A percentile compares a stretch with the other conserved stretches of the same genome.
phyloP scores from a whole-genome alignment of 2,888 invertebrate species.

The Coremacera marginata region DNA sequence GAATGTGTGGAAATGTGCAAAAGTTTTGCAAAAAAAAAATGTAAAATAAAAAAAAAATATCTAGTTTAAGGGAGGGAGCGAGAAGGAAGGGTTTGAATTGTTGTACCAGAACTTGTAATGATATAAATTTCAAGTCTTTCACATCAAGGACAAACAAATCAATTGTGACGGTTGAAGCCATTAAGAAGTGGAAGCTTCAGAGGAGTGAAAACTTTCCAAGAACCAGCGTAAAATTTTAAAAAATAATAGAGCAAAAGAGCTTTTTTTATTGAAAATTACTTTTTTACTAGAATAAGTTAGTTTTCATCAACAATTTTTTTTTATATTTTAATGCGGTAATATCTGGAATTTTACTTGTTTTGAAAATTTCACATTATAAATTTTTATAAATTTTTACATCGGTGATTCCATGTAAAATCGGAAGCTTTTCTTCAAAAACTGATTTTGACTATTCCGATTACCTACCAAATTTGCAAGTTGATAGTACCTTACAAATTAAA shows the following conservation, averaged over 20 bases:
- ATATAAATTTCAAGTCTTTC: constrained; percentile 55
- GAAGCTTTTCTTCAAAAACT: too few relatives aligned
- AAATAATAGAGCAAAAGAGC: too few relatives aligned
- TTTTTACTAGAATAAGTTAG: neutral
- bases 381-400: too few relatives aligned
- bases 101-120: constrained; percentile 29
- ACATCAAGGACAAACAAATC: constrained; percentile 61
- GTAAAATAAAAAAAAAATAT: neutral
- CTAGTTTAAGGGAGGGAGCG: neutral
- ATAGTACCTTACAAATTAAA: too few relatives aligned
- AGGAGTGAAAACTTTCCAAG: neutral
- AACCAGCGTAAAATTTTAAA: neutral
- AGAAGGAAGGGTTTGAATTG: neutral
- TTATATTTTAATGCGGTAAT: too few relatives aligned
- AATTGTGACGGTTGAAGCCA: constrained; percentile 55
- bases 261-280: too few relatives aligned
- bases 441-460: too few relatives aligned
- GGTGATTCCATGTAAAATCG: too few relatives aligned
- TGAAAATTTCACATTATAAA: too few relatives aligned
- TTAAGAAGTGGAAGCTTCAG: constrained; percentile 1
- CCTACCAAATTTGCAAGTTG: too few relatives aligned
- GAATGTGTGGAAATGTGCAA: constrained; percentile 6
- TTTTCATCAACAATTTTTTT: too few relatives aligned
- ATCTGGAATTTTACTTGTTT: too few relatives aligned
- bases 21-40: neutral